These are phyloP conservation scores for Acrobasis repandana DNA, from an alignment of 2,888 invertebrate species.

Conservation along the genomic window DNA sequence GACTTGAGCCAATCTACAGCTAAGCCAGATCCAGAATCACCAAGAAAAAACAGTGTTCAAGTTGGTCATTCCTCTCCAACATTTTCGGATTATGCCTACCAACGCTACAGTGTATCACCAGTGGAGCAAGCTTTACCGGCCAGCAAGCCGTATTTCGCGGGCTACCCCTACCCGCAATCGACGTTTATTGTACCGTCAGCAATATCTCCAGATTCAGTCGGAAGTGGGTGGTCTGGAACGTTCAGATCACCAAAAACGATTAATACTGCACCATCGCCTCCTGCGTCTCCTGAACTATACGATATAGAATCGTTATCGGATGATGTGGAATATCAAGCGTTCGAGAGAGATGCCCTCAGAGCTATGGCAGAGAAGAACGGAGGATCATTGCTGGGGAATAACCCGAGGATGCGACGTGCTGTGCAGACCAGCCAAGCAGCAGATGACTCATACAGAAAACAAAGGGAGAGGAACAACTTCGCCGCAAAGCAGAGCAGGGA, in stretches of 20 bases:
- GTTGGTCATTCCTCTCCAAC: background rate
- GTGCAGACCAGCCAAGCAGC: constrained; percentile 56
- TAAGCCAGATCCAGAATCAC: constrained; percentile 40
- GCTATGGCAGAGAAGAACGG: constrained; percentile 86
- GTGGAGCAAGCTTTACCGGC: background rate
- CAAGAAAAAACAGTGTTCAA: constrained; percentile 31
- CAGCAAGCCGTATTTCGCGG: constrained; percentile 32
- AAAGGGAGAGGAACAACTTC: constrained; percentile 95
- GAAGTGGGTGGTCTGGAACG: background rate
- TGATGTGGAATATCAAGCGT: constrained; percentile 86
- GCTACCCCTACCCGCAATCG: constrained; percentile 29
- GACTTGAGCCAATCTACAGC: constrained; percentile 50
- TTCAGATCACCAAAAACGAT: background rate
- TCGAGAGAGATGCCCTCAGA: constrained; percentile 86
- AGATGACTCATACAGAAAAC: constrained; percentile 93
- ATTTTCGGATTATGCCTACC: background rate
- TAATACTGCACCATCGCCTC: constrained; percentile 39
- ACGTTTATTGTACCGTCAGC: constrained; percentile 22
- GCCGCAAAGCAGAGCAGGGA: constrained; percentile 98
- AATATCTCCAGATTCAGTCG: background rate
- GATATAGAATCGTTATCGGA: constrained; percentile 58
- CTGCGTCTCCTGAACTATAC: constrained; percentile 54
- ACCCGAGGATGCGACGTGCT: constrained; percentile 88
- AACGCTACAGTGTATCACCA: background rate
- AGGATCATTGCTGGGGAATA: constrained; percentile 80